These are phyloP conservation scores for Myotis brandtii DNA, from an alignment of 2,113 vertebrate genomes.

Conservation along the genomic window DNA sequence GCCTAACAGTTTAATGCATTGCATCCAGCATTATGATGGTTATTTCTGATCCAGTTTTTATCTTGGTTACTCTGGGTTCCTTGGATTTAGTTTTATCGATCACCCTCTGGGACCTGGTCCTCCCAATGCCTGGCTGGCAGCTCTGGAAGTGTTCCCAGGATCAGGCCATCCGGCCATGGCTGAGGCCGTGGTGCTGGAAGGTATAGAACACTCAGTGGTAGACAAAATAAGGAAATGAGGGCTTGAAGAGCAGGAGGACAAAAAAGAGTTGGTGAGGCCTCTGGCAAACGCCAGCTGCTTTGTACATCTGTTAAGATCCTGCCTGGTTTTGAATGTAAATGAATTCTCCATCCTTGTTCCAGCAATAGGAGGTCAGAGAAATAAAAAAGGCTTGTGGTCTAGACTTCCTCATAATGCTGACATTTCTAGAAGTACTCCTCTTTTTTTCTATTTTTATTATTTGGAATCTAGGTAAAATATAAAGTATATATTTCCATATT, in stretches of 20 bases:
- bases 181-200: background rate
- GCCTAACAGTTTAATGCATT: background rate
- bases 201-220: background rate
- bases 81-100: background rate
- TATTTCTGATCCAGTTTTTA: background rate
- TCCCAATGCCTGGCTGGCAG: background rate
- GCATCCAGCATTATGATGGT: background rate
- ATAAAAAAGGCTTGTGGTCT: background rate
- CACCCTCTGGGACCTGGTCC: background rate
- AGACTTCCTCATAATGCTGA: background rate
- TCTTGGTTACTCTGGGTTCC: background rate
- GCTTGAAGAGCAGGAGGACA: background rate
- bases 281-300: background rate
- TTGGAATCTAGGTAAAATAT: slow-evolving; percentile 9
- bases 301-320: background rate
- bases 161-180: fast-evolving
- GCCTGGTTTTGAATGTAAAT: background rate
- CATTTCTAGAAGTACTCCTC: background rate
- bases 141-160: background rate
- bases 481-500: background rate
- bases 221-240: background rate
- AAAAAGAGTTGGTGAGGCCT: background rate
- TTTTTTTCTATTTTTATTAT: background rate
- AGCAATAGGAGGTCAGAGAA: background rate
- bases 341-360: background rate